phyloP scores from a whole-genome alignment of 2,113 vertebrate genomes.

The Ursus arctos region DNA sequence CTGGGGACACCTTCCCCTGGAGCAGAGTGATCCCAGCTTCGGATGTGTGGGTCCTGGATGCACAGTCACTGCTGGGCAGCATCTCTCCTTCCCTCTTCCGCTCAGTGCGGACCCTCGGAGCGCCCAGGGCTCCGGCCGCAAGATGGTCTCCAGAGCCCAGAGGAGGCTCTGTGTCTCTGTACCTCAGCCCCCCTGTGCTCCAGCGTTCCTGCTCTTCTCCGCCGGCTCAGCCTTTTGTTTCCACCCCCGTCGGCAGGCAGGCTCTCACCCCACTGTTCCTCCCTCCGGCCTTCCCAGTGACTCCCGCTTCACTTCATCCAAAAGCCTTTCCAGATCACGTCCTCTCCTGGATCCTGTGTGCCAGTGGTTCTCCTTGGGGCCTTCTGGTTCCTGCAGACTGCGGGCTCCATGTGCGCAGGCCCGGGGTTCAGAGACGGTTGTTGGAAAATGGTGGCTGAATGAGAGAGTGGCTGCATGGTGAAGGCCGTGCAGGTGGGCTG shows the following conservation, averaged over 20 bases:
- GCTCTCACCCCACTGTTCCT: rapidly evolving
- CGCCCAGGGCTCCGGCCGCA: not conserved
- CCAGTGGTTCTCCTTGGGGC: not conserved
- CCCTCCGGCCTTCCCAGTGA: not conserved
- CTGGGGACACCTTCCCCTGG: not conserved
- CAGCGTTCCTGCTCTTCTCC: not conserved
- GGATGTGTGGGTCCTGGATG: not conserved
- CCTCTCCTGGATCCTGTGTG: not conserved
- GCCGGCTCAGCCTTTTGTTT: not conserved
- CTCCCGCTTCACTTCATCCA: not conserved
- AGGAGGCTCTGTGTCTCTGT: not conserved
- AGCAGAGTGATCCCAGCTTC: not conserved
- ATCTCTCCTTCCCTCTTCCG: not conserved
- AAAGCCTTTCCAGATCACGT: not conserved
- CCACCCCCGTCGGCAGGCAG: not conserved
- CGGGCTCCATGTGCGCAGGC: not conserved
- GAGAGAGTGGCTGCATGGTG: not conserved
- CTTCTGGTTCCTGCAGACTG: not conserved
- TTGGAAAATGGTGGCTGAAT: not conserved
- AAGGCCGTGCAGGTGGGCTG: not conserved
- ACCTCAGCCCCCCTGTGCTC: rapidly evolving
- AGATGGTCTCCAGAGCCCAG: not conserved
- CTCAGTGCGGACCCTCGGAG: not conserved
- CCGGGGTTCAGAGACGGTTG: not conserved
- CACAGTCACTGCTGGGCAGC: not conserved